phyloP scores from a whole-genome alignment of 2,888 invertebrate species.

The Dioctria rufipes region DNA sequence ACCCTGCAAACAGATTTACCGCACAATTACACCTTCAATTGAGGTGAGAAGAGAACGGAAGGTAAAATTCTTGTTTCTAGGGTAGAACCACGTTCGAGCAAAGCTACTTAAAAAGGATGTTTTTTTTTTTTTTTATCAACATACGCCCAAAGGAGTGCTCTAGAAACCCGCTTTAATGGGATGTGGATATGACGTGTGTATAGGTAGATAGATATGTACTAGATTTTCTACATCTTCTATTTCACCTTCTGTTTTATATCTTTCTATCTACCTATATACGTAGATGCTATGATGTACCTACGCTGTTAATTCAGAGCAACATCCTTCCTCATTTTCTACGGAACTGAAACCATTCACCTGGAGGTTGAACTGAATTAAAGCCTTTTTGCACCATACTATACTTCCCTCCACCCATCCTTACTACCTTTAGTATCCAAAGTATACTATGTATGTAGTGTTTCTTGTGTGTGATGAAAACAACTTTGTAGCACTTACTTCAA shows the following conservation, averaged over 20 bases:
- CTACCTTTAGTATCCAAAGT: not conserved
- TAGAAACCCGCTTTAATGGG: slow-evolving; percentile 5
- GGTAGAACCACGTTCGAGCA: slow-evolving; percentile 2
- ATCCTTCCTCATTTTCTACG: slow-evolving; percentile 33
- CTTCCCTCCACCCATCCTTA: not conserved
- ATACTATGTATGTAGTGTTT: no score
- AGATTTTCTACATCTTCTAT: not conserved
- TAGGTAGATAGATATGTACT: not conserved
- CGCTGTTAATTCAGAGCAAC: slow-evolving; percentile 11
- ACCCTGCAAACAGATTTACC: slow-evolving; percentile 43
- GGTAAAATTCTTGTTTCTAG: slow-evolving; percentile 14
- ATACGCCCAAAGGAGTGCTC: slow-evolving; percentile 1
- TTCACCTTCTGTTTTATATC: not conserved
- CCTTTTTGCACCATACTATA: not conserved
- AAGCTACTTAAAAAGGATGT: slow-evolving; percentile 11
- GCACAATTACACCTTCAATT: slow-evolving; percentile 37
- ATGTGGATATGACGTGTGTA: no score
- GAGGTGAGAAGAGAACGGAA: slow-evolving; percentile 34
- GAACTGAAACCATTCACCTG: slow-evolving; percentile 21
- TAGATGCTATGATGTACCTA: slow-evolving; percentile 7
- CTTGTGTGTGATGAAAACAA: no score
- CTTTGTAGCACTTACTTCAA: not conserved
- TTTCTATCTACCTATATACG: no score
- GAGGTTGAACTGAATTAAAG: slow-evolving; percentile 13
- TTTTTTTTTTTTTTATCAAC: not conserved